Evolutionary conservation across 1,140 invertebrate genomes (phyloP).

Genomic region (Trachymyrmex septentrionalis): DNA sequence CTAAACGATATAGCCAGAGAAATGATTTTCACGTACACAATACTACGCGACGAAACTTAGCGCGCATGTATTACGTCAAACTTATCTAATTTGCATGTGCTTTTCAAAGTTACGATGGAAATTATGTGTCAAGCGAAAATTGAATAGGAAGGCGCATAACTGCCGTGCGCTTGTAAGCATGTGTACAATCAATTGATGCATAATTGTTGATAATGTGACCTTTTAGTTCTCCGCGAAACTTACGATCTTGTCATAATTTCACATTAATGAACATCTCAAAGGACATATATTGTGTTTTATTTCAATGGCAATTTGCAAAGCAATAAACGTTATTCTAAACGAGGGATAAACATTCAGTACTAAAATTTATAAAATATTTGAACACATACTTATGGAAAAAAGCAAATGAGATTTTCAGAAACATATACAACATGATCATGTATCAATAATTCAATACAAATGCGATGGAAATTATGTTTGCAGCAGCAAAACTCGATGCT

Average conservation of each 20-base stretch:
- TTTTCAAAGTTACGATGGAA: conserved; percentile 39
- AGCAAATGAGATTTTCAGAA: conserved; percentile 1
- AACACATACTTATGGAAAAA: background rate
- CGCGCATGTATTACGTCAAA: conserved; percentile 42
- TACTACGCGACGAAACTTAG: conserved; percentile 19
- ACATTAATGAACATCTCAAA: background rate
- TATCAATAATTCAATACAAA: conserved; percentile 38
- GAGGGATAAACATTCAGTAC: conserved; percentile 10
- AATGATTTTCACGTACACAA: conserved; percentile 49
- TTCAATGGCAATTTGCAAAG: background rate
- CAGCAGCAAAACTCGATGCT: conserved; percentile 22
- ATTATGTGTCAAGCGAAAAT: conserved; percentile 28
- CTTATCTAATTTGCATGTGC: conserved; percentile 56
- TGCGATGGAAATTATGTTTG: conserved; percentile 48
- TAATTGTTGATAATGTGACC: conserved; percentile 21
- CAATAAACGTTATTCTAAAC: background rate
- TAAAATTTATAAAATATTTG: conserved; percentile 15
- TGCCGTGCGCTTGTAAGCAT: background rate
- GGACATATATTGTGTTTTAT: background rate
- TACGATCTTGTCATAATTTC: conserved; percentile 3
- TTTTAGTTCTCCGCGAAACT: background rate
- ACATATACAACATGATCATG: conserved; percentile 9
- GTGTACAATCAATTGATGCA: conserved; percentile 34
- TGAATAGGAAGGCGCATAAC: conserved; percentile 4
- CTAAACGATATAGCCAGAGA: conserved; percentile 43